Percentiles rank a stretch among this genome's conserved stretches.
Conservation (phyloP, 2,113 vertebrate genomes). For the Eleginops maclovinus region DNA sequence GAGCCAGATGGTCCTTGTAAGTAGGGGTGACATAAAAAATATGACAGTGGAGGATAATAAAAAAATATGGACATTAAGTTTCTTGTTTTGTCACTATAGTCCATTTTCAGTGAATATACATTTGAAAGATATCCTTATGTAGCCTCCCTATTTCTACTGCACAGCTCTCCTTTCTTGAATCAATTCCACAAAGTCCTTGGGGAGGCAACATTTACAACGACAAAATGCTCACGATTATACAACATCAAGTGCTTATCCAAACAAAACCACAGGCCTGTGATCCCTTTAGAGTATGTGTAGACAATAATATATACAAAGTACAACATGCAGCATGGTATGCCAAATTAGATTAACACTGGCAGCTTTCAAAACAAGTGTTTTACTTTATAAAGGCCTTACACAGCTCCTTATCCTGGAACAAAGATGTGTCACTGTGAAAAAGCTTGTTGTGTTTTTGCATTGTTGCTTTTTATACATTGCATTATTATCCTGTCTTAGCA, state of each 20-base stretch:
- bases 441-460: neutral
- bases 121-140: neutral
- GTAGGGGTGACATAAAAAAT: neutral
- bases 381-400: neutral
- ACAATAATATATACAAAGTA: neutral
- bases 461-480: neutral
- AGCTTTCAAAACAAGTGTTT: neutral
- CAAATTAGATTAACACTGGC: neutral
- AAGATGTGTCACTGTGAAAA: neutral
- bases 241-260: constrained; percentile 27
- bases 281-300: neutral
- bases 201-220: constrained; percentile 39
- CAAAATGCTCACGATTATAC: constrained; percentile 41
- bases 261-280: neutral
- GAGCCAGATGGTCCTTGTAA: neutral
- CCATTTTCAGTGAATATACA: neutral
- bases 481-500: neutral
- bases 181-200: neutral
- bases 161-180: neutral
- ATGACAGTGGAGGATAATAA: neutral
- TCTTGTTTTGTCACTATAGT: neutral
- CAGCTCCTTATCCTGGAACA: neutral
- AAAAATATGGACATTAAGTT: neutral
- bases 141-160: constrained; percentile 10
- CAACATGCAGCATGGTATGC: neutral